Conservation (phyloP, 2,888 invertebrate species). For the Pantelozetes paolii region DNA sequence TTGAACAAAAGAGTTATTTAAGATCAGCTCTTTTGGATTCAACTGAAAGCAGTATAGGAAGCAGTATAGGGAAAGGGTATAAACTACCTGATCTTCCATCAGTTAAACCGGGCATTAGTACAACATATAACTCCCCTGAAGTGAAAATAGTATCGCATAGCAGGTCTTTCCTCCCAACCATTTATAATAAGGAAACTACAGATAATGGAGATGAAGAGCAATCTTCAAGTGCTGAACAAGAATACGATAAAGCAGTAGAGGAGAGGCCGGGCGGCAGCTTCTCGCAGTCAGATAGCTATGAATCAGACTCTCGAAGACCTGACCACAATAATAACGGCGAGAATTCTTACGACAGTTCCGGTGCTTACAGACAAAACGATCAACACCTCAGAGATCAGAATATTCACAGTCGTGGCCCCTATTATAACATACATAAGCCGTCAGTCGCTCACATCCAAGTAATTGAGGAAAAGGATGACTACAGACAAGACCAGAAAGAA, state of each 20-base stretch:
- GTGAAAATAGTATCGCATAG: constrained; percentile 19
- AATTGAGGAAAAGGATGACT: constrained; percentile 12
- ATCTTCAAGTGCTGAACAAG: neutral
- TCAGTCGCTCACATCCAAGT: neutral
- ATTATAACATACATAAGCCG: constrained; percentile 6
- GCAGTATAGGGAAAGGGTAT: too few relatives aligned
- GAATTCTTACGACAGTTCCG: neutral
- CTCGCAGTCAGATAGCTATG: neutral
- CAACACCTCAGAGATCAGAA: neutral
- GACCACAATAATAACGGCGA: neutral
- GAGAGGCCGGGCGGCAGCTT: constrained; percentile 20
- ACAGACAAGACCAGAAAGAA: neutral
- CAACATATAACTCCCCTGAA: constrained; percentile 1
- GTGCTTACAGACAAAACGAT: neutral
- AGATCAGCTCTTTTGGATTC: neutral
- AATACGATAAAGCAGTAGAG: constrained; percentile 28
- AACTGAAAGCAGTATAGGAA: too few relatives aligned
- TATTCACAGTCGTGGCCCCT: neutral
- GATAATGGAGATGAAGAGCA: neutral
- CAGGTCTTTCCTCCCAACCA: neutral
- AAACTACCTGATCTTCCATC: neutral
- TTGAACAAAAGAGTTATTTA: neutral
- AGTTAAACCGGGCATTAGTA: neutral
- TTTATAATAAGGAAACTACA: neutral
- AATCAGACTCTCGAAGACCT: neutral